Evolutionary conservation across 2,113 vertebrate species (phyloP), one percentile per base, ranked within the genome.

Genomic region (Potamarius usumacintae): DNA sequence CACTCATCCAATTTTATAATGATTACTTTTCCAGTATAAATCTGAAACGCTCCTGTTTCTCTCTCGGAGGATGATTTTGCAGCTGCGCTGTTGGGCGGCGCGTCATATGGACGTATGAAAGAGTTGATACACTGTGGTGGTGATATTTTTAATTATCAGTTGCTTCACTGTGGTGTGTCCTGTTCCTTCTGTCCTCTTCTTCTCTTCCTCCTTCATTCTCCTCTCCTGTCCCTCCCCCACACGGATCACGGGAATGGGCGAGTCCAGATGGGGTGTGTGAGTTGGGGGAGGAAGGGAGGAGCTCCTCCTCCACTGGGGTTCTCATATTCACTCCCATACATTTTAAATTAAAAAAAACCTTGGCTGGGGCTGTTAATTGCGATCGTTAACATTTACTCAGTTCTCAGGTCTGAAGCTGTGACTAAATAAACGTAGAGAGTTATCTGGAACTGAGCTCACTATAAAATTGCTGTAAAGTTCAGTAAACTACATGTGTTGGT

Each of bases 211-310:
- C 67, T 30, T 20, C 11, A 48, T 52, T 34, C n/a, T 52, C 55
- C 57, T 79, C 62, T 30, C 55, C 62, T n/a, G 15, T 77, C 69
- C 85, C 67, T 82, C 81, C 55, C 48, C 84, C 82, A 62, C 83
- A 34, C 12, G 22, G 67, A 74, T 84, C 72, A 83, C 88, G 84
- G 86, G 81, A 52, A 27, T 86, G 60, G 79, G 74, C 55, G 15
- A 42, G 82, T 83, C 91, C 91, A 91, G 91, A 91, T 91, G 91
- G 89, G 84, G 77, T 20, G 53, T 69, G 87, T 78, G 85, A 53
- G 85, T 78, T 34, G 62, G 27, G 79, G 52, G 80, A n/a, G 11
- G 4, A 48, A 20, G 34, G 12, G 12, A 27, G 20, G 18, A 14
- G 50, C 0, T 78, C 52, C n/a, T 27, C 34, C 71, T 48, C 8